A percentile compares a stretch with the other conserved stretches of the same genome.
Conservation (phyloP, 2,888 invertebrate species). For the Heliconius hortense region DNA sequence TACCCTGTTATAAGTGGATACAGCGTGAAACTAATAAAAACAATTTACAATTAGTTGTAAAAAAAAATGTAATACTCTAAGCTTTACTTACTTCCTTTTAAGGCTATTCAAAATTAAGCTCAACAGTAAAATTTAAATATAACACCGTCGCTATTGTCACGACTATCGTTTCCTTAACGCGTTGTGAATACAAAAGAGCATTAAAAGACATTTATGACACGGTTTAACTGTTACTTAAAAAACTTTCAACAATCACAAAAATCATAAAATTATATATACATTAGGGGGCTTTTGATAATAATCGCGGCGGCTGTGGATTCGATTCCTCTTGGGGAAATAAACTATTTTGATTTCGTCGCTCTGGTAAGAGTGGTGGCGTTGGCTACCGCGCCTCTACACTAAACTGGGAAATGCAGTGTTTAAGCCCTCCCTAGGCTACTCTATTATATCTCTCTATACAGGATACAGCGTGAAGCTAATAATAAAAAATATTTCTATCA, state of each 20-base stretch:
- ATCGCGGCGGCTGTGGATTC: neutral
- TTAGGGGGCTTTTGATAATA: neutral
- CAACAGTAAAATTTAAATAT: neutral
- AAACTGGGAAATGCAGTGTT: no score
- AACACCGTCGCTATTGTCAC: slow-evolving; percentile 9
- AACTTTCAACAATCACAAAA: neutral
- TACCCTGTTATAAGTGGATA: no score
- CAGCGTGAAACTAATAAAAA: neutral
- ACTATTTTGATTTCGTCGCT: neutral
- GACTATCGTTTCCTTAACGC: slow-evolving; percentile 18
- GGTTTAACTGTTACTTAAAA: slow-evolving; percentile 8
- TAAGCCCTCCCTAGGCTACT: no score
- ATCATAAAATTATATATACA: neutral
- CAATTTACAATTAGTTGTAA: no score
- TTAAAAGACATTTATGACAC: slow-evolving; percentile 17
- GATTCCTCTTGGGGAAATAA: neutral
- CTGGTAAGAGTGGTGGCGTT: neutral
- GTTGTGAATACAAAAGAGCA: slow-evolving; percentile 6
- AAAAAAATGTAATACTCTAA: no score
- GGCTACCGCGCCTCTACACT: no score
- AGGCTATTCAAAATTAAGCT: slow-evolving; percentile 4
- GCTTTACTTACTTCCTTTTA: neutral
- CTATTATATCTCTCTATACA: no score
- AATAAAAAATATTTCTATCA: neutral
- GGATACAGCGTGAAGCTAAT: neutral